Percentiles rank a stretch among this genome's conserved stretches.
Conservation (phyloP, 2,113 vertebrate species). For the Oryzias javanicus region DNA sequence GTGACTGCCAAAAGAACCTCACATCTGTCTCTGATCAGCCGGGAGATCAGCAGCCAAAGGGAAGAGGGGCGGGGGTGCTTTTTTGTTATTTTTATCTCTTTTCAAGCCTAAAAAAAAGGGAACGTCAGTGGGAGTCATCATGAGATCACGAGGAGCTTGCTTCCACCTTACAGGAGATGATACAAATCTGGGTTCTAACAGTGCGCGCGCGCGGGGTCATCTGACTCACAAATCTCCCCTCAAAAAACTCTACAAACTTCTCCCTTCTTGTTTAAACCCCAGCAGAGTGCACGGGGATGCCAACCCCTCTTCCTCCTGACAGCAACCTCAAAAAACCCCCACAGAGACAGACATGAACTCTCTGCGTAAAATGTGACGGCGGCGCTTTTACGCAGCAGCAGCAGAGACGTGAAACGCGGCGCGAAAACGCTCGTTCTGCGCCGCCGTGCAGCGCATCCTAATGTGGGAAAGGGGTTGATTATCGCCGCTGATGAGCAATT, state of each 20-base stretch:
- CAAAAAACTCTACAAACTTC: too few relatives aligned
- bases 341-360: too few relatives aligned
- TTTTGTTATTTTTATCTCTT: not conserved
- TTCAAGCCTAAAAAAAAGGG: slow-evolving; percentile 47
- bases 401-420: slow-evolving; percentile 3
- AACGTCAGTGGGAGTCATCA: slow-evolving; percentile 14
- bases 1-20: slow-evolving; percentile 62
- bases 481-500: slow-evolving; percentile 35
- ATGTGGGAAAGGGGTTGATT: slow-evolving; percentile 9
- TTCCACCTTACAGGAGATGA: not conserved
- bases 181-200: too few relatives aligned
- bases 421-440: not conserved
- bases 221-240: too few relatives aligned
- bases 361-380: too few relatives aligned
- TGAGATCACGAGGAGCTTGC: slow-evolving; percentile 29
- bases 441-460: slow-evolving; percentile 12
- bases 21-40: slow-evolving; percentile 76
- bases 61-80: not conserved
- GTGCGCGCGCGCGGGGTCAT: too few relatives aligned
- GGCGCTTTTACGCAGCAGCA: slow-evolving; percentile 3
- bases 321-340: too few relatives aligned
- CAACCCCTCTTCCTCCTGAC: too few relatives aligned
- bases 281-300: too few relatives aligned
- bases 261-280: too few relatives aligned
- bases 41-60: slow-evolving; percentile 33